Conservation (phyloP, 2,113 vertebrate species). For the Dasyurus viverrinus region DNA sequence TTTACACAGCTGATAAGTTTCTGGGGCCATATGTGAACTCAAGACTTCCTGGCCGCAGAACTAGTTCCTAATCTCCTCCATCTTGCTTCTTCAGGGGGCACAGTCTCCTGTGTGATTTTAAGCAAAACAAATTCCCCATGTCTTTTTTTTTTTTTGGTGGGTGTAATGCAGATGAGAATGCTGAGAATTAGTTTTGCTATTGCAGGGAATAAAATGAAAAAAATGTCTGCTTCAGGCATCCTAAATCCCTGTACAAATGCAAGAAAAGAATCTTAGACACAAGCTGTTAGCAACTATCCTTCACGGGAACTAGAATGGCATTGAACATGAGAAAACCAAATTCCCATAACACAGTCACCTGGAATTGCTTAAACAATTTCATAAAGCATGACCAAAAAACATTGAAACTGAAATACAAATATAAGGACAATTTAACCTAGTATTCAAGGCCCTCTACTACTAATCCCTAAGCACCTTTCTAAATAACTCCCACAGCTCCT, state of each 20-base stretch:
- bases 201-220: background rate
- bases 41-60: background rate
- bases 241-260: background rate
- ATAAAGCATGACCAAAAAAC: background rate
- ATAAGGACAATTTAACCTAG: background rate
- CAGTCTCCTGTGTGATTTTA: constrained; percentile 38
- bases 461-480: background rate
- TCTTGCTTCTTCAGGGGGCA: background rate
- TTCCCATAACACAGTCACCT: background rate
- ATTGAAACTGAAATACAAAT: background rate
- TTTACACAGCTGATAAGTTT: background rate
- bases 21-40: background rate
- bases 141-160: background rate
- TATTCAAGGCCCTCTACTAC: background rate
- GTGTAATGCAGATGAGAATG: background rate
- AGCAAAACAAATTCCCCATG: background rate
- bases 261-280: background rate
- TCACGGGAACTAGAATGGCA: background rate
- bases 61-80: background rate
- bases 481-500: background rate
- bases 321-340: background rate
- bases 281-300: background rate
- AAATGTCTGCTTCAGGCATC: background rate
- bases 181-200: background rate
- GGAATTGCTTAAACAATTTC: background rate